phyloP scores from a whole-genome alignment of 2,797 vertebrate species.

The Acrossocheilus fasciatus region DNA sequence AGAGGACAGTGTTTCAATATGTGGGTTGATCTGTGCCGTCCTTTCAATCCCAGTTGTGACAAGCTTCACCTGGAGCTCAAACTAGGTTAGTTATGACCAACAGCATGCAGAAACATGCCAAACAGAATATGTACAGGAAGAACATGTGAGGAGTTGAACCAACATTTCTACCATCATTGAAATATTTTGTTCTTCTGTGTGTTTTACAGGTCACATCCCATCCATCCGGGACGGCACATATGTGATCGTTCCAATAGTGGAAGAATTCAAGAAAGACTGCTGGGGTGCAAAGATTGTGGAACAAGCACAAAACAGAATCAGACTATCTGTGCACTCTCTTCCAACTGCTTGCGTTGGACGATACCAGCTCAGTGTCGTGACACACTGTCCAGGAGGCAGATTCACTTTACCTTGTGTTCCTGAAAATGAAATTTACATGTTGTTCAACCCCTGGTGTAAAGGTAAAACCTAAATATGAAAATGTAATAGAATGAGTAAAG shows the following conservation, averaged over 20 bases:
- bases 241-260: constrained; percentile 79
- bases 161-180: constrained; percentile 86
- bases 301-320: constrained; percentile 67
- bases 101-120: background rate
- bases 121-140: background rate
- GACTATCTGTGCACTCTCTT: constrained; percentile 78
- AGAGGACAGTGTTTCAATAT: constrained; percentile 85
- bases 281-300: constrained; percentile 83
- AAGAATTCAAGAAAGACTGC: constrained; percentile 67
- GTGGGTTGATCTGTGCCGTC: constrained; percentile 77
- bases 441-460: constrained; percentile 50
- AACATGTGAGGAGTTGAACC: background rate
- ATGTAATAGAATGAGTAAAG: too few species aligned
- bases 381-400: constrained; percentile 69
- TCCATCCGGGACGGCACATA: constrained; percentile 80
- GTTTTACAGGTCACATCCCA: constrained; percentile 73
- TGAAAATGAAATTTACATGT: constrained; percentile 37
- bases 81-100: constrained; percentile 74
- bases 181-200: constrained; percentile 64
- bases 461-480: constrained; percentile 13
- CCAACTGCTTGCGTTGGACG: constrained; percentile 80
- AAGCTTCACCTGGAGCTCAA: constrained; percentile 81
- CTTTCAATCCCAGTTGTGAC: constrained; percentile 76
- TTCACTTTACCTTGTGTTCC: constrained; percentile 26
- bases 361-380: constrained; percentile 82